Conservation (phyloP, 2,888 invertebrate species). For the Ommatoiulus sabulosus region DNA sequence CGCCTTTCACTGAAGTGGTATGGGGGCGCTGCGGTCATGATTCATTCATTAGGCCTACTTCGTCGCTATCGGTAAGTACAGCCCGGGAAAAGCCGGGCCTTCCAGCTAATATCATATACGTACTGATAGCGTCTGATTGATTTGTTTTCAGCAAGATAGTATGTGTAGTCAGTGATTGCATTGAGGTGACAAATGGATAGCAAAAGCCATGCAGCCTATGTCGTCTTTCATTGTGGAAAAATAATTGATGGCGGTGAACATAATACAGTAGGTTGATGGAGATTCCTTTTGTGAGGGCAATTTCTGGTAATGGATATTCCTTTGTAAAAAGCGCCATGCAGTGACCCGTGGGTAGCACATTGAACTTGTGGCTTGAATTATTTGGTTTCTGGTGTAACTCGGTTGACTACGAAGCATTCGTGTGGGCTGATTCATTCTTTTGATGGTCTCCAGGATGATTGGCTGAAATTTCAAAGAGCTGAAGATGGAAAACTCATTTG, state of each 20-base stretch:
- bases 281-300: not conserved
- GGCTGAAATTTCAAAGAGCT: not conserved
- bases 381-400: not conserved
- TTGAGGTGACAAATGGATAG: not conserved
- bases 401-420: not conserved
- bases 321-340: not conserved
- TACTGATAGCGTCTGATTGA: too few species aligned
- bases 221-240: not conserved
- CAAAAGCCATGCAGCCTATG: not conserved
- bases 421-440: not conserved
- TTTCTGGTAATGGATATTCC: not conserved
- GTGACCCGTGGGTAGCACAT: not conserved
- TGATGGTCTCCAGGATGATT: not conserved
- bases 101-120: too few species aligned
- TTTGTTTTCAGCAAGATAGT: too few species aligned
- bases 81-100: too few species aligned
- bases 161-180: too few species aligned
- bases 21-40: too few species aligned
- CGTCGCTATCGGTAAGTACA: too few species aligned
- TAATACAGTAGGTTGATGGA: not conserved
- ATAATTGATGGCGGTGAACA: not conserved
- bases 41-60: too few species aligned
- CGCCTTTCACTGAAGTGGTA: too few species aligned
- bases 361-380: not conserved
- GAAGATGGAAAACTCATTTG: not conserved